Base-by-base conservation (phyloP, 1,140 invertebrate genomes). In the Psix sp. region DNA sequence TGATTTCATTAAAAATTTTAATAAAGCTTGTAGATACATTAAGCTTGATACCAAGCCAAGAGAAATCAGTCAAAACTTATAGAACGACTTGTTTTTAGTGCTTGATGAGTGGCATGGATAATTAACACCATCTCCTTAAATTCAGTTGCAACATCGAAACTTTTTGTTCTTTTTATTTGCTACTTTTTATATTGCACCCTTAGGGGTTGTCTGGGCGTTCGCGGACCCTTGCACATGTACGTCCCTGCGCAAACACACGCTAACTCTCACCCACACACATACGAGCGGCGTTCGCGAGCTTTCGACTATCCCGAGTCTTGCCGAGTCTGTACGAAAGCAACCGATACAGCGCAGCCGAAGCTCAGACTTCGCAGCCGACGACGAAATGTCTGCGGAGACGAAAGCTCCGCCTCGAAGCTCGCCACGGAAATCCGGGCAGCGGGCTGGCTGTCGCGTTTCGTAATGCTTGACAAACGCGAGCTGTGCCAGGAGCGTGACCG, bases 381-480 rank as follows among this genome's bases (percentile, higher is more conserved):
- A 77, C 79, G 78, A 80, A 77, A 81, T 77, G 80, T 79, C 77
- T 76, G 70, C 76, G 67, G 70, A 62, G 65, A 59, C 71, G 62
- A 67, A 60, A 74, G 63, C 74, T 73, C 63, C 68, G 68, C 68
- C 68, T 71, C 67, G 67, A 70, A 73, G 63, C 62, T 74, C 70
- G 63, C 71, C 21, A 68, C 70, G 65, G 48, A 73, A 77, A 74
- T 65, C 62, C 60, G 65, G 63, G 67, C 59, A 65, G 60, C 67
- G 45, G 48, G 63, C 63, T 73, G 68, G 42, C 54, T 43, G 52
- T 59, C 59, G 51, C 49, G 45, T 45, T 75, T 66, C 60, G 56
- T 71, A 70, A 76, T 70, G 66, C 66, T 60, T 42, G 54, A 66
- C 52, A 35, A 57, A 66, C 52, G 60, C 66, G 62, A 57, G 57